Evolutionary conservation across 2,888 invertebrate genomes (phyloP).

Genomic region (Synanthedon tipuliformis): DNA sequence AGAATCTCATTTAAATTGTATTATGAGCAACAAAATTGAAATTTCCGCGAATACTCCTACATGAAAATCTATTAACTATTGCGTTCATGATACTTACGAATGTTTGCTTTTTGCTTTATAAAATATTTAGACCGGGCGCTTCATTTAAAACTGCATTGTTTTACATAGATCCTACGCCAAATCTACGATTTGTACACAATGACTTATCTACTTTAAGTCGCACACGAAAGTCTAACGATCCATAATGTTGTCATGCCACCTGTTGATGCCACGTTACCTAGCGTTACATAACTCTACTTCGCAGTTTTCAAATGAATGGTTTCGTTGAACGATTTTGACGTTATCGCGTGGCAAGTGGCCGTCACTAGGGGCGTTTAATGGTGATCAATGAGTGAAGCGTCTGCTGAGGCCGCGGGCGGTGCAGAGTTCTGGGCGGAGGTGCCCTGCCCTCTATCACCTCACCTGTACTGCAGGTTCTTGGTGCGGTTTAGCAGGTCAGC

Average conservation of each 20-base stretch:
- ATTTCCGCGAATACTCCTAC: too few relatives aligned
- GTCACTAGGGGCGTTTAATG: constrained; percentile 9
- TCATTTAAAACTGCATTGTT: too few relatives aligned
- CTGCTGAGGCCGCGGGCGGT: constrained; percentile 13
- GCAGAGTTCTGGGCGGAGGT: constrained; percentile 12
- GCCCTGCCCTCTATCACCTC: constrained; percentile 35
- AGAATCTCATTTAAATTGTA: too few relatives aligned
- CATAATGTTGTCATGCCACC: constrained; percentile 8
- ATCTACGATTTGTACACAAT: too few relatives aligned
- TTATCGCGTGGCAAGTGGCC: constrained; percentile 5
- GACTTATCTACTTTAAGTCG: too few relatives aligned
- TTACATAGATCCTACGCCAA: too few relatives aligned
- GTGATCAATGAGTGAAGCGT: constrained; percentile 27
- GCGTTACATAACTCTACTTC: neutral
- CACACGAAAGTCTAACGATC: too few relatives aligned
- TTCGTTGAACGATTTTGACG: neutral
- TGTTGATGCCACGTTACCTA: constrained; percentile 12
- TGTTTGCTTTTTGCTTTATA: too few relatives aligned
- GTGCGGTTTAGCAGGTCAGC: constrained; percentile 89
- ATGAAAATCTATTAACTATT: too few relatives aligned
- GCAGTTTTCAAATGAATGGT: neutral
- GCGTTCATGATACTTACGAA: too few relatives aligned
- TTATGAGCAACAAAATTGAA: too few relatives aligned
- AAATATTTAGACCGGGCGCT: too few relatives aligned
- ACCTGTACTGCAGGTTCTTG: constrained; percentile 88